phyloP scores from a whole-genome alignment of 64 coral and sea anemone species.

The Dendrophyllia cribrosa region DNA sequence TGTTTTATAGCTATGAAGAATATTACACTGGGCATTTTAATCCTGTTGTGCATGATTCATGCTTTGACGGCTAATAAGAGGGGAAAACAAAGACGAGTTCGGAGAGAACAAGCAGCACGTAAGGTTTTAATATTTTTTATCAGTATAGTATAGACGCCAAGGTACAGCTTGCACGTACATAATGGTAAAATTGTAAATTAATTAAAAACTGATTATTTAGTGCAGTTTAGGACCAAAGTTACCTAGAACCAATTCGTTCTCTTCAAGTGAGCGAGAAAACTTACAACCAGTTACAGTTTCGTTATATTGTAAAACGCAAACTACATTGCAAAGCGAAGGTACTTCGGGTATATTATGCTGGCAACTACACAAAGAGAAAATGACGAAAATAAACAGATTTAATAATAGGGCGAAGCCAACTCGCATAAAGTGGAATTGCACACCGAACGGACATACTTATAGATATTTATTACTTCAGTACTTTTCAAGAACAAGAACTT shows the following conservation, averaged over 20 bases:
- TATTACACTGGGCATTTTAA: not conserved
- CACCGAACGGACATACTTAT: too few relatives aligned
- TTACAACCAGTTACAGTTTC: too few relatives aligned
- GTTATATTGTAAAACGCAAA: not conserved
- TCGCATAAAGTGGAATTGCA: not conserved
- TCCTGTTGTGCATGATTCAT: not conserved
- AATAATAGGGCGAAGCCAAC: too few relatives aligned
- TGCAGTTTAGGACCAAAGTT: too few relatives aligned
- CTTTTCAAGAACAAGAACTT: too few relatives aligned
- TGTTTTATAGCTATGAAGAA: not conserved
- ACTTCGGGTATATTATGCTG: not conserved
- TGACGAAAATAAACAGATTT: not conserved
- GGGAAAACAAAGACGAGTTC: not conserved
- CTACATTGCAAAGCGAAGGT: not conserved
- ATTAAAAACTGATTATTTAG: too few relatives aligned
- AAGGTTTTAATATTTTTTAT: not conserved
- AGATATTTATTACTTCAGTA: too few relatives aligned
- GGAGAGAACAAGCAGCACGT: conserved; percentile 8
- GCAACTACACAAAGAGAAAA: not conserved
- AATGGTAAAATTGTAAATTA: too few relatives aligned
- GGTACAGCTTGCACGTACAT: too few relatives aligned
- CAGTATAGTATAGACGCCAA: not conserved
- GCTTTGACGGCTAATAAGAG: not conserved
- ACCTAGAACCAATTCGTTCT: too few relatives aligned
- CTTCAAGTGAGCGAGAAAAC: too few relatives aligned